These are phyloP conservation scores for Parus major DNA, from an alignment of 2,113 vertebrate genomes.

Conservation along the genomic window DNA sequence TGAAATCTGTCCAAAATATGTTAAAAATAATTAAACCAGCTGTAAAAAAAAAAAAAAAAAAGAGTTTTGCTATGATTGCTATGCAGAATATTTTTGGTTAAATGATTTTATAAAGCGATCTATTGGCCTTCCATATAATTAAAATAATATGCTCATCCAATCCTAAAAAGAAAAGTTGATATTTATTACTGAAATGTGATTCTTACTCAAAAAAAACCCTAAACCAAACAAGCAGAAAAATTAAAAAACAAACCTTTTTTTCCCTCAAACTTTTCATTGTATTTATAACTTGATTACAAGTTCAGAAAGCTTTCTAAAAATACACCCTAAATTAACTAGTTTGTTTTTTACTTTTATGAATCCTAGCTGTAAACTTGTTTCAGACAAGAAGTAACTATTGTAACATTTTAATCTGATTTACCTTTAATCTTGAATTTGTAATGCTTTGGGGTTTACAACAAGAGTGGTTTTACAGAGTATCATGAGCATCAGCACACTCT, in stretches of 20 bases:
- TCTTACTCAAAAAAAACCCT: background rate
- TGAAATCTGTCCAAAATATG: background rate
- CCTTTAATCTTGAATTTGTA: background rate
- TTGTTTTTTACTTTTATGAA: background rate
- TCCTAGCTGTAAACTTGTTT: background rate
- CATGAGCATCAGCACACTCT: background rate
- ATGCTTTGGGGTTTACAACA: background rate
- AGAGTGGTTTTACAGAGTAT: background rate
- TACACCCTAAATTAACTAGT: background rate
- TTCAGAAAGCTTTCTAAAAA: background rate
- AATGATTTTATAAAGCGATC: background rate
- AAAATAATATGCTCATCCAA: background rate
- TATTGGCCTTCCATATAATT: background rate
- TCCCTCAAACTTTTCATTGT: accelerated
- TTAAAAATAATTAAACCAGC: background rate
- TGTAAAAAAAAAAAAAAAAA: background rate
- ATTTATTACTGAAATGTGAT: background rate
- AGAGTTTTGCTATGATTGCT: background rate
- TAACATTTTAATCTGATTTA: background rate
- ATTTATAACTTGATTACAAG: background rate
- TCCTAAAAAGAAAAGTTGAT: background rate
- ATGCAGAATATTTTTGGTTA: background rate
- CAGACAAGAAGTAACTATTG: background rate
- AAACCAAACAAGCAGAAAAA: background rate
- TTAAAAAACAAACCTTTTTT: background rate